Conservation (phyloP, 2,113 vertebrate species). For the Dasyurus viverrinus region DNA sequence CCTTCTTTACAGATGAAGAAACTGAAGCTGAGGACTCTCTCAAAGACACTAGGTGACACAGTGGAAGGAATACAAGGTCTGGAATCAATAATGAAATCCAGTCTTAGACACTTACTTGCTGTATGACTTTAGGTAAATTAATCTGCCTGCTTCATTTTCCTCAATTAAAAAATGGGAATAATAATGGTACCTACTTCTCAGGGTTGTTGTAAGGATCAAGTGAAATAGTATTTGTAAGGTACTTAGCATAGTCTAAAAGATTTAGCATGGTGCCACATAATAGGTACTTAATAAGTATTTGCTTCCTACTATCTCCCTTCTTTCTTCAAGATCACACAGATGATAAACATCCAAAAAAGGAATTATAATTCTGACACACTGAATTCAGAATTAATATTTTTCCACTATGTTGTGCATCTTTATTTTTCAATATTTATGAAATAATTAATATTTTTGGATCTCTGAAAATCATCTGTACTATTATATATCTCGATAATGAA, state of each 20-base stretch:
- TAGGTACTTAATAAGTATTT: background rate
- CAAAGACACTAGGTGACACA: background rate
- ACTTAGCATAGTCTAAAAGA: background rate
- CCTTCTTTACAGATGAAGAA: background rate
- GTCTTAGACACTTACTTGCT: background rate
- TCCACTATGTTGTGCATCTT: background rate
- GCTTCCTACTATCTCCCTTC: background rate
- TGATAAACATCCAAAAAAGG: background rate
- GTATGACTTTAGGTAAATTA: background rate
- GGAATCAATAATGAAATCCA: background rate
- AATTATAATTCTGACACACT: background rate
- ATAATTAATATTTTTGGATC: constrained; percentile 14
- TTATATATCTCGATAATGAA: background rate
- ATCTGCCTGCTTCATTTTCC: background rate
- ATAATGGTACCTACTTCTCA: background rate
- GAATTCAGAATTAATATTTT: background rate
- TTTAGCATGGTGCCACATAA: background rate
- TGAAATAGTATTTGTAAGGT: background rate
- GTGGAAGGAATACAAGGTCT: background rate
- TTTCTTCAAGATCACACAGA: background rate
- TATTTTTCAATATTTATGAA: constrained; percentile 9
- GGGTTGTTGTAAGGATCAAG: background rate
- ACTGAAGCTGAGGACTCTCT: background rate
- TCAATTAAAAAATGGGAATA: background rate
- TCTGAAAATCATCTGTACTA: constrained; percentile 16